phyloP scores from a whole-genome alignment of 2,888 invertebrate genomes.

The Diaperis boleti region DNA sequence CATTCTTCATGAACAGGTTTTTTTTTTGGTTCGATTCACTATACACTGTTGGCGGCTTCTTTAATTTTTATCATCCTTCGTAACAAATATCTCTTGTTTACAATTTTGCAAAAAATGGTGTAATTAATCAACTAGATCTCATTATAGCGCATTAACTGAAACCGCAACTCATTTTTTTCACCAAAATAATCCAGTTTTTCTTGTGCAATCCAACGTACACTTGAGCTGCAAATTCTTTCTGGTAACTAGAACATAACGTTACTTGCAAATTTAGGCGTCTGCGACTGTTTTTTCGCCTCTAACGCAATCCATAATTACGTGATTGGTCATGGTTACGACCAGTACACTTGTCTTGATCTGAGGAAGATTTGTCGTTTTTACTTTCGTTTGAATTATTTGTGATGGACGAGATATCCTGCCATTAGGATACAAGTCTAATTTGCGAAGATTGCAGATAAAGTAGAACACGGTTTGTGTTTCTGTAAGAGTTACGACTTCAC shows the following conservation, averaged over 20 bases:
- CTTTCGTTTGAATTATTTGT: slow-evolving; percentile 77
- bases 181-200: background rate
- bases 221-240: slow-evolving; percentile 57
- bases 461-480: background rate
- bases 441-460: background rate
- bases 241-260: slow-evolving; percentile 36
- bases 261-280: slow-evolving; percentile 32
- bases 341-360: slow-evolving; percentile 51
- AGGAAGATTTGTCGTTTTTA: slow-evolving; percentile 66
- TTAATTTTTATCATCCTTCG: too few species aligned
- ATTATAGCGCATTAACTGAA: too few species aligned
- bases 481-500: background rate
- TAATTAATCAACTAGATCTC: too few species aligned
- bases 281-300: slow-evolving; percentile 61
- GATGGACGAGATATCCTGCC: slow-evolving; percentile 68
- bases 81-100: too few species aligned
- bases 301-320: slow-evolving; percentile 51
- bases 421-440: slow-evolving; percentile 66
- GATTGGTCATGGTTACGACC: slow-evolving; percentile 72
- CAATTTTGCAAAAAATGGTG: too few species aligned
- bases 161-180: too few species aligned
- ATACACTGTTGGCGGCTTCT: too few species aligned
- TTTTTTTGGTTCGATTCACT: too few species aligned
- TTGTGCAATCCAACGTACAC: slow-evolving; percentile 9
- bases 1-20: too few species aligned